These are phyloP conservation scores for Lamellibrachia luymesi DNA, from an alignment of 1,140 invertebrate genomes.

Conservation along the genomic window DNA sequence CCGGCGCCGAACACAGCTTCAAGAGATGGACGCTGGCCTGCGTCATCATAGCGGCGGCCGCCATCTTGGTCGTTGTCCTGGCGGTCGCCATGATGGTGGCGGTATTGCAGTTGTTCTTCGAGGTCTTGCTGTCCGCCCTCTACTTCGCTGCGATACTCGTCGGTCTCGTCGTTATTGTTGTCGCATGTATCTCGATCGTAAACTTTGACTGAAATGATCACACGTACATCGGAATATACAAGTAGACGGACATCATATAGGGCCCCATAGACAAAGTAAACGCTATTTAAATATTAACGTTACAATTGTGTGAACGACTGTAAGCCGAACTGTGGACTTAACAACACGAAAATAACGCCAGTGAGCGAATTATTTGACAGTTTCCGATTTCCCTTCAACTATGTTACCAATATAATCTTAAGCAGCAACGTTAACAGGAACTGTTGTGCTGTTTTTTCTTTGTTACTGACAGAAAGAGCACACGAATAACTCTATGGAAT, in stretches of 20 bases:
- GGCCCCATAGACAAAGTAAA: background rate
- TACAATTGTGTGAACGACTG: background rate
- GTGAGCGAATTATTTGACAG: too few relatives aligned
- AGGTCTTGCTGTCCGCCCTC: background rate
- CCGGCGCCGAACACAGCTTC: background rate
- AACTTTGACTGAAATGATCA: background rate
- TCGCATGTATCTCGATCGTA: background rate
- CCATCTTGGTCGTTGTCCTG: background rate
- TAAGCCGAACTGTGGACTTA: too few relatives aligned
- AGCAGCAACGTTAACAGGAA: too few relatives aligned
- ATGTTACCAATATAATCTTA: too few relatives aligned
- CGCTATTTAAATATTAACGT: background rate
- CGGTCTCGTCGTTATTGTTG: background rate
- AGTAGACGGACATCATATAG: background rate
- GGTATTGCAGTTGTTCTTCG: background rate
- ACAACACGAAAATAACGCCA: too few relatives aligned
- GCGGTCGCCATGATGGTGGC: background rate
- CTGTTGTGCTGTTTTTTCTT: too few relatives aligned
- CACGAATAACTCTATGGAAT: too few relatives aligned
- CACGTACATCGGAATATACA: background rate
- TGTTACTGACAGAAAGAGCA: too few relatives aligned
- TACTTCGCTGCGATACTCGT: background rate
- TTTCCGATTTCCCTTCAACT: too few relatives aligned
- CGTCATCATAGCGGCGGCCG: background rate
- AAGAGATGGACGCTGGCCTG: background rate